Conservation (phyloP, 2,888 invertebrate species). For the Eupeodes latifasciatus region DNA sequence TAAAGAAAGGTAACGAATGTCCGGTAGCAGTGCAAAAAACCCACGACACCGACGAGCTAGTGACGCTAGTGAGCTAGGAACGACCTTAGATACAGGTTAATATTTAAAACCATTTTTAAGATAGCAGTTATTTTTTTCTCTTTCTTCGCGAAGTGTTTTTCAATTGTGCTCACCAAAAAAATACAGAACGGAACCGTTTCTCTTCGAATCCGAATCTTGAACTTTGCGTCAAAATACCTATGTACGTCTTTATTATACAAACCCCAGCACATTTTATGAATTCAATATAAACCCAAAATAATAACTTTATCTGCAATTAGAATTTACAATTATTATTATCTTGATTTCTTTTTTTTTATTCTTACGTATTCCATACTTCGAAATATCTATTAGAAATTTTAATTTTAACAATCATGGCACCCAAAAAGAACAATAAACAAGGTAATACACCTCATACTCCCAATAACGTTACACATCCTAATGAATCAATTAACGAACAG, state of each 20-base stretch:
- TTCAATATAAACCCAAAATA: not conserved
- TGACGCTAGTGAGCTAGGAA: too few relatives aligned
- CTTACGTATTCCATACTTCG: not conserved
- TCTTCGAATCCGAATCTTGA: not conserved
- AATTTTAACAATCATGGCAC: not conserved
- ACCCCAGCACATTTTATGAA: constrained; percentile 4
- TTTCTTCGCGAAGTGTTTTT: not conserved
- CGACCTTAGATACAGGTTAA: too few relatives aligned
- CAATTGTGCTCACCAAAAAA: not conserved
- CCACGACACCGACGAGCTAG: not conserved
- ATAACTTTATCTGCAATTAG: not conserved
- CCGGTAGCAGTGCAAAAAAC: not conserved
- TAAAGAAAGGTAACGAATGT: too few relatives aligned
- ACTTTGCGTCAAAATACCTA: not conserved
- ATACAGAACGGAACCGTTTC: not conserved
- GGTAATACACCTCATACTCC: constrained; percentile 7
- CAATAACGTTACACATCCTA: not conserved
- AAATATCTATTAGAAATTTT: not conserved
- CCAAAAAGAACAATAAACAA: not conserved
- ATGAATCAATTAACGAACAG: not conserved
- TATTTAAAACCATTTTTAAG: too few relatives aligned
- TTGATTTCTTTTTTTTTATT: not conserved
- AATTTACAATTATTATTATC: not conserved
- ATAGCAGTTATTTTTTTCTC: not conserved
- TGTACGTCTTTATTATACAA: not conserved